Base-by-base conservation (phyloP, 2,113 vertebrate genomes). In the Limnothrissa miodon region DNA sequence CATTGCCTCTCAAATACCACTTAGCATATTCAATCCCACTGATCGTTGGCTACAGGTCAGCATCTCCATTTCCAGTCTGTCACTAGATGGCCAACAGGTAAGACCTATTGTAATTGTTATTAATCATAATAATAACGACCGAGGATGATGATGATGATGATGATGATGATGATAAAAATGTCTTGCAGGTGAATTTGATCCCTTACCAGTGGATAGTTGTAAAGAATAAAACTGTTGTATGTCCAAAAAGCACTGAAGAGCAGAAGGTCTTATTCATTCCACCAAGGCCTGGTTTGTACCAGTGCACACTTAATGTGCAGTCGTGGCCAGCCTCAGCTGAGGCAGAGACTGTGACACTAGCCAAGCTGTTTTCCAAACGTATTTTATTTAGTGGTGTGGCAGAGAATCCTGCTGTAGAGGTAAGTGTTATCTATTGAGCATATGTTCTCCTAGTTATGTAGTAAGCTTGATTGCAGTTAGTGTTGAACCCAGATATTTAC, bases 21-120 rank as follows among this genome's bases (percentile, higher is more conserved):
- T 99, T 45, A 95, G 93, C 84, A 90, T 98, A 81, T 96, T 96
- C 88, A 99, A 99, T 85, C 97, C 97, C 8, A 93, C 95, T n/a
- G 96, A 98, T 79, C 92, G 93, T 25, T 99, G 98, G 98, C 92
- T 98, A 53, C 97, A 99, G 87, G 97, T 98, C 86, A 96, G 92
- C 86, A 91, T 98, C 82, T 90, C 91, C 25, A 83, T 96, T 80
- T 92, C 93, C 83, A 95, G 94, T 86, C 79, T 98, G 88, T 94
- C 95, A 79, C 88, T 99, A 45, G 95, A 99, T 88, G 97, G 97
- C 45, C 95, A 97, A 80, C 95, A 94, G 93, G 95, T 95, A 56
- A 85, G 87, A 56, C 6, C 42, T 42, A 42, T 42, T 42, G 42
- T 42, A 42, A 6, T 6, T 42, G 6, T 42, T 42, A 42, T 42